Base-by-base conservation (phyloP, 2,797 vertebrate genomes). In the Eulemur rubriventer region DNA sequence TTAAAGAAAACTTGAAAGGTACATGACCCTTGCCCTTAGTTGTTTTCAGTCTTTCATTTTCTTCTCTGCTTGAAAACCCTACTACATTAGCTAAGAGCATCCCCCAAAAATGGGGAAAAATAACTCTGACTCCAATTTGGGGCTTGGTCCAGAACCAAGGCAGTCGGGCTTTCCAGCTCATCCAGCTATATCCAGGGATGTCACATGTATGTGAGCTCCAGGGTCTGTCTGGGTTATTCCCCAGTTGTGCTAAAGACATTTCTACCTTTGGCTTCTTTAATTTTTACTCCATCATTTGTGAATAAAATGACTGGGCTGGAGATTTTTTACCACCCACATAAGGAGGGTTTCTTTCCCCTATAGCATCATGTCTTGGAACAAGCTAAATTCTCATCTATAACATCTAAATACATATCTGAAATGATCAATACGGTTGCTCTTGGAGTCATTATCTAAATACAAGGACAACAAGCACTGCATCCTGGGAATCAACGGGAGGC, bases 1-100 rank as follows among this genome's bases (percentile, higher is more conserved):
- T 28, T 87, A 35, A 84, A 95, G 50, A 55, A 63, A 83, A 79
- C 24, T 5, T 79, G 26, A 76, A 59, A 92, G 80, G 7, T 22
- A n/a, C 1, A n/a, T 41, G 43, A 20, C 2, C 3, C 22, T 28
- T 61, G 43, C 43, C n/a, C 14, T 26, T 30, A 50, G 17, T 17
- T 93, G 38, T 43, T 89, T 48, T 52, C 14, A 59, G n/a, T 2
- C 43, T 57, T 76, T 41, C 35, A 55, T 20, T 80, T 69, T 65
- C 14, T 43, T 18, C 24, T 30, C 4, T 1, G 11, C 46, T 43
- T 52, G 18, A 81, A 88, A 84, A 59, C 7, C 5, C 63, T 35
- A 43, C 3, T 20, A 26, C 14, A 30, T 57, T 38, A 82, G 79
- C 57, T 59, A 90, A 95, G 46, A 80, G 11, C 41, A 89, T 46